A percentile compares a stretch with the other conserved stretches of the same genome.
phyloP scores from a whole-genome alignment of 1,140 invertebrate genomes.

The Agrypnia vestita region DNA sequence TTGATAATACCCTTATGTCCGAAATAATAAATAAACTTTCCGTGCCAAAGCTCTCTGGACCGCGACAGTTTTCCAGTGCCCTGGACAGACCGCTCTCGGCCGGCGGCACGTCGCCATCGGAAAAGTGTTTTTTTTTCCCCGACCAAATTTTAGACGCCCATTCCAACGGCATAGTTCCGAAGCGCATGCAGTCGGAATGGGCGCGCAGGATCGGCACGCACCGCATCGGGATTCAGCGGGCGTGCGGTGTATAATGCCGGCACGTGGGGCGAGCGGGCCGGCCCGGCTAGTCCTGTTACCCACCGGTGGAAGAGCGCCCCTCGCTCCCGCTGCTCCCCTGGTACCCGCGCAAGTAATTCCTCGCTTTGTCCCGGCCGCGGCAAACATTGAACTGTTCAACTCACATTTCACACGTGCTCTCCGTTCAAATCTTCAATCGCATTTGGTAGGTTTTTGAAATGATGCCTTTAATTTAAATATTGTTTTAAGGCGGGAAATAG shows the following conservation, averaged over 20 bases:
- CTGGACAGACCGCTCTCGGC: not conserved
- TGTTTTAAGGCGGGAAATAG: no score
- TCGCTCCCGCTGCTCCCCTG: not conserved
- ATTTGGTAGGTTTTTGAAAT: no score
- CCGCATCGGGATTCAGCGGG: constrained; percentile 47
- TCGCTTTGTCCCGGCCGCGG: not conserved
- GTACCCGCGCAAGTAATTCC: not conserved
- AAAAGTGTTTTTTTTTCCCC: constrained; percentile 23
- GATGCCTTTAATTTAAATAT: no score
- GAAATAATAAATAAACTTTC: no score
- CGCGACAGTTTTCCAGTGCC: constrained; percentile 8
- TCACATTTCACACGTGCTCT: not conserved
- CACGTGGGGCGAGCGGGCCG: constrained; percentile 41
- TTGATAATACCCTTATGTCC: no score
- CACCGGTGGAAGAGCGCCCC: not conserved
- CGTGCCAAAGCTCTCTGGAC: not conserved
- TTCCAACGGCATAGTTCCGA: constrained; percentile 17
- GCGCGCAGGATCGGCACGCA: constrained; percentile 11
- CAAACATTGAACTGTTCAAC: not conserved
- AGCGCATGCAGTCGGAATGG: constrained; percentile 18
- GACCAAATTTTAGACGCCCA: constrained; percentile 1
- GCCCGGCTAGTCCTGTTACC: constrained; percentile 16
- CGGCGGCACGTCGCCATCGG: not conserved
- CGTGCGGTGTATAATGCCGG: constrained; percentile 56
- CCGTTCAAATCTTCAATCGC: no score